Evolutionary conservation across 2,888 invertebrate genomes (phyloP).

Genomic region (Pediacus dermestoides): DNA sequence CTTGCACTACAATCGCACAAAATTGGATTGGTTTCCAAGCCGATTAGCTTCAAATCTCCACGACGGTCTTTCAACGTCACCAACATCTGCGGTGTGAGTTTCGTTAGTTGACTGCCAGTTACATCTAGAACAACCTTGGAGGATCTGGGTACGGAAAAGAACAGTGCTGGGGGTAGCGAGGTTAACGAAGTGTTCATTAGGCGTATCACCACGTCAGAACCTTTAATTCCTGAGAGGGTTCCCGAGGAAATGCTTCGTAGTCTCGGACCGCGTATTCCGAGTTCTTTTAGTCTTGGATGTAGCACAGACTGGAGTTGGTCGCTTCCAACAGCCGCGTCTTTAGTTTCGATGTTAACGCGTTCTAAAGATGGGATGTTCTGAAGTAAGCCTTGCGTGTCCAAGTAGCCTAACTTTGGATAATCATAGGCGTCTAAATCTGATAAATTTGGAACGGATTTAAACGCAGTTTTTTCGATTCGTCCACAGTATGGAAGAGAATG

Average conservation of each 20-base stretch:
- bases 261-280: conserved; percentile 72
- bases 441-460: conserved; percentile 68
- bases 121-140: conserved; percentile 76
- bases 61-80: conserved; percentile 78
- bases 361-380: conserved; percentile 71
- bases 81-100: conserved; percentile 73
- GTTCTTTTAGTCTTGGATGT: conserved; percentile 71
- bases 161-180: conserved; percentile 72
- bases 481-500: conserved; percentile 65
- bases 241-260: conserved; percentile 77
- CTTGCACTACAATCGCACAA: conserved; percentile 81
- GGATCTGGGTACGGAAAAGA: conserved; percentile 85
- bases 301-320: conserved; percentile 76
- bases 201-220: conserved; percentile 66
- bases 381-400: conserved; percentile 83
- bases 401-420: conserved; percentile 75
- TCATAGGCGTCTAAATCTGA: conserved; percentile 68
- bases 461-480: conserved; percentile 78
- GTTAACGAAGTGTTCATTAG: conserved; percentile 78
- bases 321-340: conserved; percentile 75
- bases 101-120: conserved; percentile 71
- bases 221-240: conserved; percentile 77
- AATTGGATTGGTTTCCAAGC: conserved; percentile 76
- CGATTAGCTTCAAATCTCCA: conserved; percentile 69
- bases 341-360: conserved; percentile 78